Base-by-base conservation (phyloP, 2,888 invertebrate genomes). In the Philaethria dido region DNA sequence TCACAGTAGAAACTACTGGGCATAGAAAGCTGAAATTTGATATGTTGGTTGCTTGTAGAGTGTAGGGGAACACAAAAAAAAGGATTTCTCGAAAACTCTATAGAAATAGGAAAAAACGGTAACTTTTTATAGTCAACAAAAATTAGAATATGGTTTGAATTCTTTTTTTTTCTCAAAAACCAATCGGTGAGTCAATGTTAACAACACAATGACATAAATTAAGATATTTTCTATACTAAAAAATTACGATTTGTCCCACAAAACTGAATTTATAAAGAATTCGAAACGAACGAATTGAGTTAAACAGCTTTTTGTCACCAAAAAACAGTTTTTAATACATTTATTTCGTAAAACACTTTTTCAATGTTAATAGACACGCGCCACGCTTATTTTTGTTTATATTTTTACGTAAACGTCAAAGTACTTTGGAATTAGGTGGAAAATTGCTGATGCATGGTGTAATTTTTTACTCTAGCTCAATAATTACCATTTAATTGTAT, bases 301-400 rank as follows among this genome's bases (percentile, higher is more conserved):
- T 52, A 52, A 42, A 22, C 16, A 57, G 39, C 9, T 57, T 57
- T 57, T 57, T 57, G 42, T 22, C 9, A 57, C 39, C 25, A 57
- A 42, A n/a, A 57, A 39, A n/a, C 39, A 64, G 57, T 64, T 59
- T 64, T 64, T 59, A 39, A 36, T 13, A 29, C 39, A 50, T 64
- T 48, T 59, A 25, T 59, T 64, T 14, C 39, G 59, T 48, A 64
- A 42, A 4, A 29, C 48, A 45, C 44, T 59, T 65, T 65, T 65
- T 20, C 16, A n/a, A 29, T 42, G 39, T 18, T 61, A 52, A 60
- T 29, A 65, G 60, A 52, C 60, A 65, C 65, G 65, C 22, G 65
- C 60, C 33, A 14, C 22, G 36, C 18, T 20, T 54, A 44, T 61
- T 60, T 52, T 61, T 42, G 39, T 42, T 25, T 20, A 5, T 25